A percentile compares a stretch with the other conserved stretches of the same genome.
Evolutionary conservation across 2,888 invertebrate species (phyloP).

Genomic region (Psylliodes chrysocephalus): DNA sequence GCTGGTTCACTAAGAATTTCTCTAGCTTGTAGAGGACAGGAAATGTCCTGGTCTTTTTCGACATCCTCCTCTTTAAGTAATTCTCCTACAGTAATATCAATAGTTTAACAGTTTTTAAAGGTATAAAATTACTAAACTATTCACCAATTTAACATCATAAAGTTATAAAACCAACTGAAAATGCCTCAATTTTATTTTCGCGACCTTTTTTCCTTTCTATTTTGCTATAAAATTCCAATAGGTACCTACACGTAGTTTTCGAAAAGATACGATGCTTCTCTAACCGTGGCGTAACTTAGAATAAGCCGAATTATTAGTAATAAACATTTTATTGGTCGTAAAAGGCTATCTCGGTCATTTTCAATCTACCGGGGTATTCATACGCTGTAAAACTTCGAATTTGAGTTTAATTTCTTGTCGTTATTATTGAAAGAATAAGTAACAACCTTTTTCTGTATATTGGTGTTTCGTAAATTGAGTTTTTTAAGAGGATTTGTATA

Average conservation of each 20-base stretch:
- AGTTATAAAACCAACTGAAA: background rate
- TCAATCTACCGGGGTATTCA: constrained; percentile 49
- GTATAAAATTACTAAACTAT: no score
- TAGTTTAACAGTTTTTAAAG: no score
- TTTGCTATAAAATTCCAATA: constrained; percentile 10
- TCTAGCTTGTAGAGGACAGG: no score
- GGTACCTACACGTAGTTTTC: background rate
- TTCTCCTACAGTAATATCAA: no score
- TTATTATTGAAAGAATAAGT: background rate
- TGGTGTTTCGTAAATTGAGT: no score
- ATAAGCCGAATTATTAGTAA: constrained; percentile 46
- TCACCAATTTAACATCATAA: no score
- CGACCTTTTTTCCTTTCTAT: no score
- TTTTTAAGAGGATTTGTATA: no score
- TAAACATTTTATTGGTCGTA: constrained; percentile 60
- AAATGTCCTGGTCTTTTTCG: no score
- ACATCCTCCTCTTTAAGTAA: no score
- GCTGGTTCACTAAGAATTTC: no score
- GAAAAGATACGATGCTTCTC: background rate
- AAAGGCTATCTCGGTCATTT: constrained; percentile 55
- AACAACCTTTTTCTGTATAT: no score
- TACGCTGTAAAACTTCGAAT: constrained; percentile 46
- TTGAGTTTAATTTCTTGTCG: constrained; percentile 49
- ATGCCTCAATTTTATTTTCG: background rate
- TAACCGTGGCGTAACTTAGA: constrained; percentile 8